phyloP scores from a whole-genome alignment of 2,888 invertebrate species.

The Megalurothrips usitatus region DNA sequence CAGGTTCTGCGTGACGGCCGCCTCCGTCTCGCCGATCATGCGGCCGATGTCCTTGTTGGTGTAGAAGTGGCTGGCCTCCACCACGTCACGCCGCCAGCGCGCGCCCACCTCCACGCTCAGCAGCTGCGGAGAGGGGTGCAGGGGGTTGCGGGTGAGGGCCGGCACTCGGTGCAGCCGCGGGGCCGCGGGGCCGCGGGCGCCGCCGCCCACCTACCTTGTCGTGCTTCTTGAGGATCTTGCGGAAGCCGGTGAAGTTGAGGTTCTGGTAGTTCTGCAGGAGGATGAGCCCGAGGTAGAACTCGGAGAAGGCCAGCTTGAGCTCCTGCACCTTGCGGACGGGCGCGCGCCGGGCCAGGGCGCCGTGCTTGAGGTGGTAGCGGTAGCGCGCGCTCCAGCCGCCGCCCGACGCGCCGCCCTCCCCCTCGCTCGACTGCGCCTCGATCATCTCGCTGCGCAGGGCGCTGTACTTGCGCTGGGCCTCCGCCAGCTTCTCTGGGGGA shows the following conservation, averaged over 20 bases:
- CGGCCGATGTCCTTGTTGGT: slow-evolving; percentile 96
- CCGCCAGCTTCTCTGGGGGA: slow-evolving; percentile 85
- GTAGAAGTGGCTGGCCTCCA: slow-evolving; percentile 92
- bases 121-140: slow-evolving; percentile 54
- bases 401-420: slow-evolving; percentile 48
- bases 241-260: slow-evolving; percentile 96
- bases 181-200: too few relatives aligned
- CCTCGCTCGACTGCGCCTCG: slow-evolving; percentile 45
- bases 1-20: slow-evolving; percentile 74
- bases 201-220: slow-evolving; percentile 71
- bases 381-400: slow-evolving; percentile 40
- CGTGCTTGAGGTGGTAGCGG: slow-evolving; percentile 36
- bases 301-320: slow-evolving; percentile 94
- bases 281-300: slow-evolving; percentile 95
- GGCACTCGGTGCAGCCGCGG: not conserved
- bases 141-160: not conserved
- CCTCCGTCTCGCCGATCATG: slow-evolving; percentile 91
- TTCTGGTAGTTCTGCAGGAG: slow-evolving; percentile 97
- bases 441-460: slow-evolving; percentile 82
- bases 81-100: slow-evolving; percentile 87
- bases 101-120: slow-evolving; percentile 78
- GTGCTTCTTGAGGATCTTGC: slow-evolving; percentile 98
- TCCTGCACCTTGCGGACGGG: slow-evolving; percentile 52
- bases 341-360: slow-evolving; percentile 26
- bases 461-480: slow-evolving; percentile 92